Base-by-base conservation (phyloP, 1,140 invertebrate genomes). In the Leguminivora glycinivorella region DNA sequence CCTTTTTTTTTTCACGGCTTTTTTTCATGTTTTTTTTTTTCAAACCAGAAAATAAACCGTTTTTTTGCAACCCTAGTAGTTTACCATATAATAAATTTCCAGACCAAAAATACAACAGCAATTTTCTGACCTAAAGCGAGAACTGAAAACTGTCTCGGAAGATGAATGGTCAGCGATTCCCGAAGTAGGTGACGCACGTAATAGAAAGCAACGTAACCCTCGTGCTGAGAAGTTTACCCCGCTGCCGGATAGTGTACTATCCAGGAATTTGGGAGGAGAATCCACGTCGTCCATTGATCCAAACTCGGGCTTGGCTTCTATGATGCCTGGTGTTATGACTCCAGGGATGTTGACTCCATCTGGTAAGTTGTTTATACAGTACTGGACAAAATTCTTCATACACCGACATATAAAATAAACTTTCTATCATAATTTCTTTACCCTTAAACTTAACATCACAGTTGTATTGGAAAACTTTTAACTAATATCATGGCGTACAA, bases 51-150 rank as follows among this genome's bases (percentile, higher is more conserved):
- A n/a, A n/a, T n/a, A n/a, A n/a, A n/a, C n/a, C n/a, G n/a, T n/a
- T n/a, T n/a, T n/a, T n/a, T n/a, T n/a, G n/a, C n/a, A n/a, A n/a
- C n/a, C 14, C 58, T 5, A 47, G 40, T 24, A 43, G 40, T 26
- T 56, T 34, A 22, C 47, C 47, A 5, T 7, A 47, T 17, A 38
- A 38, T 12, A 52, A 52, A 17, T 68, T 83, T 81, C 24, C 75
- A 92, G 92, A 72, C 98, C 98, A 25, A 99, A 99, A 93, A 99
- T 99, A 86, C 99, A 99, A 86, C 99, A 99, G 83, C 98, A 99
- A 85, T 99, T 99, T 87, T 99, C 97, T 58, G 99, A 99, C 92
- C 92, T 99, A 4, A 99, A 99, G 92, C 93, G 99, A 86, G 97
- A 98, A 82, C 91, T 99, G 25, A 94, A 95, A 76, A 94, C 92